A percentile compares a stretch with the other conserved stretches of the same genome.
Evolutionary conservation across 2,113 vertebrate species (phyloP).

Genomic region (Cnemophilus loriae): DNA sequence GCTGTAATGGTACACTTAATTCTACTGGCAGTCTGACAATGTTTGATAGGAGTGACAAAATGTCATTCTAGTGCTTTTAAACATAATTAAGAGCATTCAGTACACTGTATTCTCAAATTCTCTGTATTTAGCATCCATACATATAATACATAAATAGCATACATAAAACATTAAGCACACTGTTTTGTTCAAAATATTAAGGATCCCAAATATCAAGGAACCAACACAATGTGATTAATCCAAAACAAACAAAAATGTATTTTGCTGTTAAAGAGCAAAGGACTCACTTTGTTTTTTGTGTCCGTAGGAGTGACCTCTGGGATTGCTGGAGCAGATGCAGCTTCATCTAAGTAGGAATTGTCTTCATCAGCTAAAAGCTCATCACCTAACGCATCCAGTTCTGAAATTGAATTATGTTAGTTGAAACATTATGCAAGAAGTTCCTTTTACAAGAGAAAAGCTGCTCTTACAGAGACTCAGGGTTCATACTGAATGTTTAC

Average conservation of each 20-base stretch:
- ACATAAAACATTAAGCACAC: not conserved
- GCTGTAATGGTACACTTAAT: not conserved
- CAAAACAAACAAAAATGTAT: not conserved
- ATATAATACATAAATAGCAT: not conserved
- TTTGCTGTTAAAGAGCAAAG: not conserved
- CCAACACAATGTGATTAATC: not conserved
- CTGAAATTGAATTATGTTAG: slow-evolving; percentile 64
- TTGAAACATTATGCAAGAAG: not conserved
- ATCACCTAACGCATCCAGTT: slow-evolving; percentile 92
- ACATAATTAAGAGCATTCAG: not conserved
- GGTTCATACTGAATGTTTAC: not conserved
- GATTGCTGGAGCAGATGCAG: slow-evolving; percentile 87
- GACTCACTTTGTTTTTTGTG: slow-evolving; percentile 84
- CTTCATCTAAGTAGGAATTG: slow-evolving; percentile 94
- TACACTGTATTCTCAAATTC: not conserved
- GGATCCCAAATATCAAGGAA: not conserved
- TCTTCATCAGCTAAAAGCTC: slow-evolving; percentile 94
- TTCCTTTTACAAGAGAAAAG: not conserved
- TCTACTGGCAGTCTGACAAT: not conserved
- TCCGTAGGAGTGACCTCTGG: slow-evolving; percentile 89
- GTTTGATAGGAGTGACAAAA: not conserved
- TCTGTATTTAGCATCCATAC: not conserved
- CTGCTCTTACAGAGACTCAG: not conserved
- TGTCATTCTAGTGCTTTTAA: not conserved
- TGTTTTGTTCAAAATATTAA: not conserved